Evolutionary conservation across 2,888 invertebrate species (phyloP).

Genomic region (Opisthograptis luteolata): DNA sequence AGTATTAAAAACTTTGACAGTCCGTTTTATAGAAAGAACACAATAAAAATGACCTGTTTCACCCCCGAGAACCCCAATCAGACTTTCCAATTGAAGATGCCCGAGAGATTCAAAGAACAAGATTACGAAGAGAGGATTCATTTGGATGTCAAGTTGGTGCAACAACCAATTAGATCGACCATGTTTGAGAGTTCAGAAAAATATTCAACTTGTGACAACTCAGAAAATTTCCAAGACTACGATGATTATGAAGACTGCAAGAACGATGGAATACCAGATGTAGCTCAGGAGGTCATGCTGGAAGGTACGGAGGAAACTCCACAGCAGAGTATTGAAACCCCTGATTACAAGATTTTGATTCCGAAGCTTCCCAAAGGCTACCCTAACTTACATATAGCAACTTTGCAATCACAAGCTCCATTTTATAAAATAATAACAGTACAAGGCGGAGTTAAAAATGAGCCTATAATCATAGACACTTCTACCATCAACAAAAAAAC

Average conservation of each 20-base stretch:
- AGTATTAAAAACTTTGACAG: conserved; percentile 42
- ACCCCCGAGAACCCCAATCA: conserved; percentile 19
- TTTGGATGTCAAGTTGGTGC: conserved; percentile 51
- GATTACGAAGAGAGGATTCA: conserved; percentile 38
- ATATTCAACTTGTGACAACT: conserved; percentile 10
- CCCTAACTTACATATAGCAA: conserved; percentile 60
- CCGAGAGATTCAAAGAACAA: conserved; percentile 52
- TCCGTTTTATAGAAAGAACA: conserved; percentile 27
- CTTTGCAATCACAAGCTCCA: conserved; percentile 63
- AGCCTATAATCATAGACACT: conserved; percentile 20
- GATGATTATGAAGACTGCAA: conserved; percentile 36
- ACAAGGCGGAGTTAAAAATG: conserved; percentile 47
- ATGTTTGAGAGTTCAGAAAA: conserved; percentile 8
- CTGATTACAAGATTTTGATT: conserved; percentile 53
- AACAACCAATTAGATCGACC: conserved; percentile 12
- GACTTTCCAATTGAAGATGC: conserved; percentile 51
- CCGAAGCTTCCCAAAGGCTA: conserved; percentile 53
- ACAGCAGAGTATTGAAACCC: conserved; percentile 23
- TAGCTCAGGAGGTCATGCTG: conserved; percentile 67
- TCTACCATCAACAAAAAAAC: conserved; percentile 3
- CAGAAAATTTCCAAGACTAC: conserved; percentile 31
- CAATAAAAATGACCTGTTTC: conserved; percentile 62
- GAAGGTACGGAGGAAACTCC: conserved; percentile 50
- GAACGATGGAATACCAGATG: conserved; percentile 59
- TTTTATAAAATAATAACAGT: conserved; percentile 72